Percentiles rank a stretch among this genome's conserved stretches.
Conservation (phyloP, 2,797 vertebrate genomes). For the Coluber constrictor region DNA sequence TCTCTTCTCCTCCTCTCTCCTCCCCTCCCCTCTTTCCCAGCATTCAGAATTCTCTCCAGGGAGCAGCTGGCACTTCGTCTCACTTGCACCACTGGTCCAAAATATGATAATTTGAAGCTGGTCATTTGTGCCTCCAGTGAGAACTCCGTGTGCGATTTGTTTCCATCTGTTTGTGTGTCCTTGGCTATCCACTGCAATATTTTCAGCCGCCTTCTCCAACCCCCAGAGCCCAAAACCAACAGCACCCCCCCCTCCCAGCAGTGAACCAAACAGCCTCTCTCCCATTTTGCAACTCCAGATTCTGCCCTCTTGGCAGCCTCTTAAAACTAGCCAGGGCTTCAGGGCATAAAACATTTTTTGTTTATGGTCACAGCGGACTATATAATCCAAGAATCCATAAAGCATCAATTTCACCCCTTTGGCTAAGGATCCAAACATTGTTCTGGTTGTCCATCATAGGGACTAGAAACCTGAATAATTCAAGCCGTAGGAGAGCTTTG, state of each 20-base stretch:
- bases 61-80: background rate
- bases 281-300: background rate
- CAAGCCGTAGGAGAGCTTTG: background rate
- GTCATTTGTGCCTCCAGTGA: background rate
- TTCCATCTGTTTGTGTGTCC: background rate
- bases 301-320: background rate
- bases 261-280: fast-evolving
- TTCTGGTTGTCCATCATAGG: background rate
- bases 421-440: background rate
- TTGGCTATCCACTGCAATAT: background rate
- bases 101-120: background rate
- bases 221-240: background rate
- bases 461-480: background rate
- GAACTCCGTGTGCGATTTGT: background rate
- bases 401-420: background rate
- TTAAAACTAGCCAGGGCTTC: background rate
- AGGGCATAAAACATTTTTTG: background rate
- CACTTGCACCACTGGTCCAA: background rate
- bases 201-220: background rate
- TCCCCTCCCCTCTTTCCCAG: background rate
- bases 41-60: background rate
- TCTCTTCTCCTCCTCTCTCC: background rate
- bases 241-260: background rate
- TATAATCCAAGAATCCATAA: background rate
- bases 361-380: too few species aligned